phyloP scores from a whole-genome alignment of 2,888 invertebrate species.

The Cancer borealis region DNA sequence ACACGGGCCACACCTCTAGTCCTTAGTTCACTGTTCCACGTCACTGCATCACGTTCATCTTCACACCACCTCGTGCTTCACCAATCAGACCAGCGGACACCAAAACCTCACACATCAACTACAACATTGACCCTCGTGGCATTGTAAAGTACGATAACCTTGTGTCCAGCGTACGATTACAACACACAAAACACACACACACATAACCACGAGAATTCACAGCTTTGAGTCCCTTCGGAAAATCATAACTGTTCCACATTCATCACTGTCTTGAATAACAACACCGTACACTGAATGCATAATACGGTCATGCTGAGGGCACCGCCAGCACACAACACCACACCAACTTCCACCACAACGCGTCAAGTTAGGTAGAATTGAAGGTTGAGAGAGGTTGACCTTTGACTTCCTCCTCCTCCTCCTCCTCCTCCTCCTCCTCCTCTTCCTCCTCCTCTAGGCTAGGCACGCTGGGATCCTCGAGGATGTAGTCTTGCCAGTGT shows the following conservation, averaged over 20 bases:
- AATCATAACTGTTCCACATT: background rate
- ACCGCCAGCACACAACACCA: too few species aligned
- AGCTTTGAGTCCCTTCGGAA: too few species aligned
- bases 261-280: background rate
- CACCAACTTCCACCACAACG: too few species aligned
- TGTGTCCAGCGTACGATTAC: too few species aligned
- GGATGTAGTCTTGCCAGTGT: background rate
- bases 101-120: background rate
- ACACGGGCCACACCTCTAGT: background rate
- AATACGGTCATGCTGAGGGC: background rate
- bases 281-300: background rate
- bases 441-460: background rate
- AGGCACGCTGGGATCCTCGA: background rate
- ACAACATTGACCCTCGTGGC: background rate
- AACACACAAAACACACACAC: too few species aligned
- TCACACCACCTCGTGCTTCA: background rate
- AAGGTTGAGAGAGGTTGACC: too few species aligned
- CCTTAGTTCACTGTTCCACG: background rate
- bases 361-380: too few species aligned
- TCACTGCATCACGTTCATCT: background rate
- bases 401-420: too few species aligned
- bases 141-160: background rate
- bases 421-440: background rate
- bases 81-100: background rate
- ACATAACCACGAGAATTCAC: too few species aligned